These are phyloP conservation scores for Eidolon helvum DNA, from an alignment of 2,113 vertebrate species.

Conservation along the genomic window DNA sequence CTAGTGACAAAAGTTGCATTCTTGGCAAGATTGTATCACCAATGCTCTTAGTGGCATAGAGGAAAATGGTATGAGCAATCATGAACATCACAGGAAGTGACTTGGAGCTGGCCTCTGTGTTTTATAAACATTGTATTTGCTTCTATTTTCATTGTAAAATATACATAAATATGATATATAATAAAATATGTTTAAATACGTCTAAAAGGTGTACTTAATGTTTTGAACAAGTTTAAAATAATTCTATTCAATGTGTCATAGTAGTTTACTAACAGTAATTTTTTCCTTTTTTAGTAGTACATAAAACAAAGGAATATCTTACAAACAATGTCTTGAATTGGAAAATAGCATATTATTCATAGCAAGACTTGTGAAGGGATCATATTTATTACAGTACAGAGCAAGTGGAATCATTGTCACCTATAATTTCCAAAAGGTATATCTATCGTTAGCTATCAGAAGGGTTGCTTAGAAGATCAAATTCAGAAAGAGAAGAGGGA, in stretches of 20 bases:
- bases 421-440: constrained; percentile 6
- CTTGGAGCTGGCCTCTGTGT: not conserved
- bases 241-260: not conserved
- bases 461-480: constrained; percentile 48
- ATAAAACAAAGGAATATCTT: not conserved
- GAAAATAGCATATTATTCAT: not conserved
- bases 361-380: not conserved
- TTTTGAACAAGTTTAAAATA: constrained; percentile 27
- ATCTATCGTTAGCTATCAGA: not conserved
- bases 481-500: constrained; percentile 36
- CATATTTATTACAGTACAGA: not conserved
- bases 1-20: not conserved
- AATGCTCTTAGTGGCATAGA: fast-evolving
- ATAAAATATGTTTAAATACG: not conserved
- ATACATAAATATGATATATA: not conserved
- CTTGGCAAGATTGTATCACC: not conserved
- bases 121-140: not conserved
- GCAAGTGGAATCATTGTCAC: not conserved
- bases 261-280: not conserved
- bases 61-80: no score
- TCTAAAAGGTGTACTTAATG: not conserved
- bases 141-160: constrained; percentile 32
- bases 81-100: not conserved
- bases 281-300: not conserved
- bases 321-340: not conserved